A percentile compares a stretch with the other conserved stretches of the same genome.
These are phyloP conservation scores for Mechanitis mazaeus DNA, from an alignment of 2,888 invertebrate genomes.

Conservation along the genomic window DNA sequence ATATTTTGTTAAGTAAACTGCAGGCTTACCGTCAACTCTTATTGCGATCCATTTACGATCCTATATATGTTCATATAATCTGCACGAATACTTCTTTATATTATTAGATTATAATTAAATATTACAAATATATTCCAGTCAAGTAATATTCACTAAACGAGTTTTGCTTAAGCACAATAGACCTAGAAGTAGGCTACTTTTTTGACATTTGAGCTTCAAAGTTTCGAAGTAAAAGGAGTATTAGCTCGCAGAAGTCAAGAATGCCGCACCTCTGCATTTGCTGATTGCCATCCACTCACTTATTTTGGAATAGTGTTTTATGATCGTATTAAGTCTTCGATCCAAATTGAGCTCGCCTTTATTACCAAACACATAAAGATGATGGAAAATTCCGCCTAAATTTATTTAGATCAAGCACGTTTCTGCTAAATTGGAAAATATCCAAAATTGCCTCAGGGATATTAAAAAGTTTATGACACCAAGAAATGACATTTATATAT, in stretches of 20 bases:
- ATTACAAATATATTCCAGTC: too few relatives aligned
- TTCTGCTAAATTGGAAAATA: slow-evolving; percentile 26
- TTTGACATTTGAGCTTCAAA: background rate
- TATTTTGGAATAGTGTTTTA: slow-evolving; percentile 38
- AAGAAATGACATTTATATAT: slow-evolving; percentile 2
- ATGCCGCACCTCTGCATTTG: slow-evolving; percentile 25
- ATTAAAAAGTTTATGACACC: slow-evolving; percentile 11
- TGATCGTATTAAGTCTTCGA: slow-evolving; percentile 36
- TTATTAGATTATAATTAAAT: too few relatives aligned
- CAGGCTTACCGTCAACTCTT: slow-evolving; percentile 6
- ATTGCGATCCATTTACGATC: background rate
- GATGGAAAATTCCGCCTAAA: slow-evolving; percentile 38
- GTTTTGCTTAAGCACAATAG: too few relatives aligned
- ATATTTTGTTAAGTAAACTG: slow-evolving; percentile 11
- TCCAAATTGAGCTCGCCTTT: slow-evolving; percentile 37
- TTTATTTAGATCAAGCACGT: slow-evolving; percentile 26
- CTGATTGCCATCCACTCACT: slow-evolving; percentile 30
- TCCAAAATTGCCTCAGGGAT: slow-evolving; percentile 17
- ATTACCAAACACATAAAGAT: slow-evolving; percentile 36
- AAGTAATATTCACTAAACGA: too few relatives aligned
- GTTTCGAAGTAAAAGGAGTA: background rate
- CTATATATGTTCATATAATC: background rate
- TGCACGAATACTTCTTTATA: background rate
- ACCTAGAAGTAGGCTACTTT: background rate
- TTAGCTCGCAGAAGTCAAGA: background rate